A percentile compares a stretch with the other conserved stretches of the same genome.
These are phyloP conservation scores for Aurelia aurita DNA, from an alignment of 30 jellyfish, hydroid and myxozoan species.

Conservation along the genomic window DNA sequence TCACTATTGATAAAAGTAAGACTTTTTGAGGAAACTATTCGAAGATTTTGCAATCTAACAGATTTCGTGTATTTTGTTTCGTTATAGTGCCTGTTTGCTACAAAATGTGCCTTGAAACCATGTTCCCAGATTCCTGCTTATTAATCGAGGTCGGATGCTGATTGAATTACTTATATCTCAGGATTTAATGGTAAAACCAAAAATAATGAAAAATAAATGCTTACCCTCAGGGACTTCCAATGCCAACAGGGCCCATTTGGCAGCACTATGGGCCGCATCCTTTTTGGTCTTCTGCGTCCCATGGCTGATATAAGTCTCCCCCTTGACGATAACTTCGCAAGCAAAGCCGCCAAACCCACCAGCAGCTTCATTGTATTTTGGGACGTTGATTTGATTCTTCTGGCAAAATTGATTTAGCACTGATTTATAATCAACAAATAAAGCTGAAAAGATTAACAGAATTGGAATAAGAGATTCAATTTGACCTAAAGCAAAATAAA, in stretches of 20 bases:
- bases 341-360: slow-evolving; percentile 82
- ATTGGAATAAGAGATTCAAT: background rate
- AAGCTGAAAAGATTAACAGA: slow-evolving; percentile 28
- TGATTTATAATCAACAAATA: slow-evolving; percentile 62
- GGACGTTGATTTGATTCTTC: slow-evolving; percentile 71
- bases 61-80: no score
- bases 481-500: no score
- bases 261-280: slow-evolving; percentile 74
- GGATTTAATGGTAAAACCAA: background rate
- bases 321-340: slow-evolving; percentile 46
- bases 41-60: no score
- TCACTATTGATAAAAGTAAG: no score
- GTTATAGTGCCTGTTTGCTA: no score
- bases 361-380: slow-evolving; percentile 69
- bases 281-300: slow-evolving; percentile 65
- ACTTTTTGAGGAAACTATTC: no score
- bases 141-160: background rate
- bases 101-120: no score
- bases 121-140: no score
- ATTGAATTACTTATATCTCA: background rate
- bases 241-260: slow-evolving; percentile 87
- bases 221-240: slow-evolving; percentile 81
- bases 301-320: slow-evolving; percentile 44
- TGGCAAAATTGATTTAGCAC: slow-evolving; percentile 84
- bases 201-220: background rate